phyloP scores from a whole-genome alignment of 2,113 vertebrate genomes.

The Girardinichthys multiradiatus region DNA sequence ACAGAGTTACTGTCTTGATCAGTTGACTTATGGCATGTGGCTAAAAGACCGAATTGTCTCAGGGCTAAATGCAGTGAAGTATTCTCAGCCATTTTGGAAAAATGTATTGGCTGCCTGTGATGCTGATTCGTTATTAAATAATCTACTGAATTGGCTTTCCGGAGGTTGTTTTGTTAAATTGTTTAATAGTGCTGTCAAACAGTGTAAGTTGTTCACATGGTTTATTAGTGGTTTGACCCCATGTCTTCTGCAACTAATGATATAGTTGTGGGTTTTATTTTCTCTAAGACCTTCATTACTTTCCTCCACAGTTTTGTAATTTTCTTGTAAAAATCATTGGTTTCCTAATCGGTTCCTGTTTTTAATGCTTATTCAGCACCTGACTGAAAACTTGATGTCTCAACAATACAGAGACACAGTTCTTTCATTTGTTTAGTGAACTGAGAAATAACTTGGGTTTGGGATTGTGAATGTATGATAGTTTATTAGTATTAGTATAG shows the following conservation, averaged over 20 bases:
- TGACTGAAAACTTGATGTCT: conserved; percentile 15
- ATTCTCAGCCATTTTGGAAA: background rate
- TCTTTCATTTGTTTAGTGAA: background rate
- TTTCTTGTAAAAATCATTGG: background rate
- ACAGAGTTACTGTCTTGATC: conserved; percentile 39
- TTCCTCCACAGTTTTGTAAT: background rate
- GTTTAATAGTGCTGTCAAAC: background rate
- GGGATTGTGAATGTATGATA: too few species aligned
- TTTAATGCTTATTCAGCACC: conserved; percentile 14
- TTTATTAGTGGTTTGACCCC: background rate
- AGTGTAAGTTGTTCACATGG: background rate
- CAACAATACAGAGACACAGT: conserved; percentile 1
- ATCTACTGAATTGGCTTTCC: background rate
- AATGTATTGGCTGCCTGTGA: background rate
- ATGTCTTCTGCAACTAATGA: background rate
- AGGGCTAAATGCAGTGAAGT: conserved; percentile 36
- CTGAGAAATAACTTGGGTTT: too few species aligned
- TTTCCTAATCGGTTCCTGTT: conserved; percentile 23
- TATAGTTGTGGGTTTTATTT: background rate
- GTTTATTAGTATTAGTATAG: too few species aligned
- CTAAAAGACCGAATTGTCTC: conserved; percentile 30
- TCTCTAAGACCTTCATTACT: background rate
- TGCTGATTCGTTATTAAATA: conserved; percentile 14
- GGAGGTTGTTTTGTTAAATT: conserved; percentile 7
- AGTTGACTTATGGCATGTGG: conserved; percentile 43